phyloP scores from a whole-genome alignment of 2,888 invertebrate genomes.

The Drosophila greeni region DNA sequence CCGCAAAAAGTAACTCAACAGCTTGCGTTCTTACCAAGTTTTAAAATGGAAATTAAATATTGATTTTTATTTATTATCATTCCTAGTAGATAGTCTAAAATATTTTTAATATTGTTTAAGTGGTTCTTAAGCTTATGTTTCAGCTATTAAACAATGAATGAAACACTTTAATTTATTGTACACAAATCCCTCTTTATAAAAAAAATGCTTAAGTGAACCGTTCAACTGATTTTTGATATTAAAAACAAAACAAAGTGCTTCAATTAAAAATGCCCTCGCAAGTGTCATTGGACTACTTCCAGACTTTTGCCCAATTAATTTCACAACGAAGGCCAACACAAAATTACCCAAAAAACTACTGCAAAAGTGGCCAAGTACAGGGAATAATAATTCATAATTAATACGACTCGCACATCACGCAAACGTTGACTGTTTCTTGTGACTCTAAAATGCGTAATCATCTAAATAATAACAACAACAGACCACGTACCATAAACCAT shows the following conservation, averaged over 20 bases:
- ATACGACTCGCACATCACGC: constrained; percentile 52
- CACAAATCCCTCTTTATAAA: not conserved
- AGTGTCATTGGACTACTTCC: constrained; percentile 29
- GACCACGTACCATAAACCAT: constrained; percentile 33
- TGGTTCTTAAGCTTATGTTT: too few species aligned
- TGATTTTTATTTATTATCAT: not conserved
- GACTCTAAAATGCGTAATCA: constrained; percentile 58
- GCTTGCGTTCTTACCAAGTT: not conserved
- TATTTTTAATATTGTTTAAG: not conserved
- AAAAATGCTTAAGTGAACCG: not conserved
- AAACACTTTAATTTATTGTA: too few species aligned
- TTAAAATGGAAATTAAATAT: not conserved
- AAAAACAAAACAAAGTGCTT: not conserved
- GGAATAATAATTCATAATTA: constrained; percentile 44
- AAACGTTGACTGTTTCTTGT: constrained; percentile 31
- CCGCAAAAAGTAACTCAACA: not conserved
- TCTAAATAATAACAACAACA: constrained; percentile 48
- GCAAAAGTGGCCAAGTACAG: constrained; percentile 5
- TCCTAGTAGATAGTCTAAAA: not conserved
- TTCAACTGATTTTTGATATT: not conserved
- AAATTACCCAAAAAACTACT: constrained; percentile 3
- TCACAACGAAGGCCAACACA: constrained; percentile 18
- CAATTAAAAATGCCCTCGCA: constrained; percentile 23
- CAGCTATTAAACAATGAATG: too few species aligned
- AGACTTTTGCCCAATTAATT: constrained; percentile 22